These are phyloP conservation scores for Cepphus grylle DNA, from an alignment of 2,113 vertebrate genomes.

Conservation along the genomic window DNA sequence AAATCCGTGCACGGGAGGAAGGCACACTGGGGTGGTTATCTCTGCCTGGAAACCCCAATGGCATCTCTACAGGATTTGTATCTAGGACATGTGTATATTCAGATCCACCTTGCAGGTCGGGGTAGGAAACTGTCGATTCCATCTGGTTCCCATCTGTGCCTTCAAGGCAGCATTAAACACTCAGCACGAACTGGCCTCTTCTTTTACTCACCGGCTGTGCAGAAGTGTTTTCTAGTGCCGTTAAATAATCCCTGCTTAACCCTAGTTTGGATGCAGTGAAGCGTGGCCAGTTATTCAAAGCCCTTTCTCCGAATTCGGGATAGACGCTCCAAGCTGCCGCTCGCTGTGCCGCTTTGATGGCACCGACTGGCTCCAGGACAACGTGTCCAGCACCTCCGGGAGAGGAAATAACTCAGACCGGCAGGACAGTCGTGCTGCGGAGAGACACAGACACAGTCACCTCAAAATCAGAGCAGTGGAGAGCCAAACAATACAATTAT, in stretches of 20 bases:
- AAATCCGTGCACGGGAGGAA: accelerated
- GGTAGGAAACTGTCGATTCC: not conserved
- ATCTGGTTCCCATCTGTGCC: not conserved
- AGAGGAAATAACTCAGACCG: not conserved
- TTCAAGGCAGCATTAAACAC: not conserved
- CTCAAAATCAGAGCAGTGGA: accelerated
- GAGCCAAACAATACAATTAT: not conserved
- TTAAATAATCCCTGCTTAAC: not conserved
- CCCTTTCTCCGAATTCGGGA: not conserved
- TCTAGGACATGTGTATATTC: accelerated
- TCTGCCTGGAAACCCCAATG: not conserved
- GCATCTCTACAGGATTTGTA: accelerated
- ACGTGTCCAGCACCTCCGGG: accelerated
- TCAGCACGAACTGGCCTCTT: not conserved
- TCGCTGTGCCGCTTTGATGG: accelerated
- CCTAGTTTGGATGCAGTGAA: not conserved
- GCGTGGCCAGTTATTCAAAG: accelerated
- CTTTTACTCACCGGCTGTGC: not conserved
- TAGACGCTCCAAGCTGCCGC: accelerated
- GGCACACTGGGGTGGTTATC: accelerated
- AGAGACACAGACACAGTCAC: accelerated
- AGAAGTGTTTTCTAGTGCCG: not conserved
- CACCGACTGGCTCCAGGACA: not conserved
- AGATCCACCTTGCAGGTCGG: not conserved
- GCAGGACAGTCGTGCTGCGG: accelerated